Evolutionary conservation across 1,140 invertebrate genomes (phyloP).

Genomic region (Zaprionus capensis): DNA sequence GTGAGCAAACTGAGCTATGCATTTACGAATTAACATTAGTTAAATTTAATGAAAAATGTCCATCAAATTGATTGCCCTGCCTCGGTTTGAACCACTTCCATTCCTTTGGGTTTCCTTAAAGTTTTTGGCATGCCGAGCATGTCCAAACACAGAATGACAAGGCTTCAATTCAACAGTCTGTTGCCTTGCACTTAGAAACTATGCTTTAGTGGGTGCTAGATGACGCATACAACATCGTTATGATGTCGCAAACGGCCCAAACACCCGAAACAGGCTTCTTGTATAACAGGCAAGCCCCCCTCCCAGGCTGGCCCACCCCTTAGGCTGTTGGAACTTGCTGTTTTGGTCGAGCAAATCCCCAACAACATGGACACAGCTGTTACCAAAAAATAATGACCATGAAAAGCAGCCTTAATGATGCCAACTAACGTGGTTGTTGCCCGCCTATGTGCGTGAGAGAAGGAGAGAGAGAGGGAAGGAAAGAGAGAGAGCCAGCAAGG

Average conservation of each 20-base stretch:
- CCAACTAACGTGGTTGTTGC: conserved; percentile 77
- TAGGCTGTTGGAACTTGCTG: conserved; percentile 41
- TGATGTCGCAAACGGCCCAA: conserved; percentile 59
- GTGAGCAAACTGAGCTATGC: background rate
- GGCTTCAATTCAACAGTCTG: conserved; percentile 58
- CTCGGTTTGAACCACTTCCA: background rate
- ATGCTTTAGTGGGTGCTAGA: conserved; percentile 80
- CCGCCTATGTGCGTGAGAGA: conserved; percentile 47
- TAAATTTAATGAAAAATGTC: background rate
- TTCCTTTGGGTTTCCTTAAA: conserved; percentile 5
- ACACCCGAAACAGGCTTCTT: conserved; percentile 20
- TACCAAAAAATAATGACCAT: conserved; percentile 84
- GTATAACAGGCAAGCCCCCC: conserved; percentile 1
- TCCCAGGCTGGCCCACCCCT: conserved; percentile 13
- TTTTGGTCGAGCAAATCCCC: conserved; percentile 62
- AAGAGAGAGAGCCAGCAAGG: background rate
- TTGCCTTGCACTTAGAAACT: conserved; percentile 61
- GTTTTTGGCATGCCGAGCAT: conserved; percentile 23
- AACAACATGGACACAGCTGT: conserved; percentile 81
- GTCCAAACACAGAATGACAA: conserved; percentile 24
- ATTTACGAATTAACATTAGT: background rate
- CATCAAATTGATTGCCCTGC: background rate
- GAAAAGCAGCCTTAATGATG: conserved; percentile 84
- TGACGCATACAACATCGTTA: conserved; percentile 74
- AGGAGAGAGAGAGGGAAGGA: conserved; percentile 15